phyloP scores from a whole-genome alignment of 2,888 invertebrate genomes.

The Homarus gammarus region DNA sequence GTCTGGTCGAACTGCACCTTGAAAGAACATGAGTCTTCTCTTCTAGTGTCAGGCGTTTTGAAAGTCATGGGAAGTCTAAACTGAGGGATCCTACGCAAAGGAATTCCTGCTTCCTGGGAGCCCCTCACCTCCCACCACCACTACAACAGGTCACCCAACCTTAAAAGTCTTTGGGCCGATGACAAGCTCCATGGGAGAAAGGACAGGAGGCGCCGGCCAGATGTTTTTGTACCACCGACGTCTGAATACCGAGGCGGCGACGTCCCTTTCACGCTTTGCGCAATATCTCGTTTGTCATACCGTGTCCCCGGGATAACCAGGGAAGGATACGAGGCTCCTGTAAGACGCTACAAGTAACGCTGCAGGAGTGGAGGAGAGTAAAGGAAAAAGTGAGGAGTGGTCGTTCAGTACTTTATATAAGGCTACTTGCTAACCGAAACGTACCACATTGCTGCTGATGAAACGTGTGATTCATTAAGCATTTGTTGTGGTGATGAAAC shows the following conservation, averaged over 20 bases:
- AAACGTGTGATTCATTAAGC: too few relatives aligned
- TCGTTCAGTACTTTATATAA: too few relatives aligned
- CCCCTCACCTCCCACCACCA: background rate
- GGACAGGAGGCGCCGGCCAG: background rate
- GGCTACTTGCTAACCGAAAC: too few relatives aligned
- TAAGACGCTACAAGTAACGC: background rate
- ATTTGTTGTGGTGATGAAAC: too few relatives aligned
- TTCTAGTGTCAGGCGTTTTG: too few relatives aligned
- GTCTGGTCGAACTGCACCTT: too few relatives aligned
- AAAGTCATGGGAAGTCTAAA: background rate
- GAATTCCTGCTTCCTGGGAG: background rate
- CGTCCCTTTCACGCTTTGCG: constrained; percentile 2
- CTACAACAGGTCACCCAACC: background rate
- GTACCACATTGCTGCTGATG: too few relatives aligned
- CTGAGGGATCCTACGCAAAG: background rate
- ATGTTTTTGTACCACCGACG: background rate
- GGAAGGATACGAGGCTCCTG: background rate
- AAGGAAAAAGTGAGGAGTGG: background rate
- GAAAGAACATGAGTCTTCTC: too few relatives aligned
- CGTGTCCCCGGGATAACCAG: background rate
- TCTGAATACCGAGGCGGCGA: background rate
- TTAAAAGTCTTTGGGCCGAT: background rate
- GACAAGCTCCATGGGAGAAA: background rate
- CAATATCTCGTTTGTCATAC: constrained; percentile 5
- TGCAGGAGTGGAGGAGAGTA: background rate